These are phyloP conservation scores for Neotoxoptera formosana DNA, from an alignment of 1,140 invertebrate species.

Conservation along the genomic window DNA sequence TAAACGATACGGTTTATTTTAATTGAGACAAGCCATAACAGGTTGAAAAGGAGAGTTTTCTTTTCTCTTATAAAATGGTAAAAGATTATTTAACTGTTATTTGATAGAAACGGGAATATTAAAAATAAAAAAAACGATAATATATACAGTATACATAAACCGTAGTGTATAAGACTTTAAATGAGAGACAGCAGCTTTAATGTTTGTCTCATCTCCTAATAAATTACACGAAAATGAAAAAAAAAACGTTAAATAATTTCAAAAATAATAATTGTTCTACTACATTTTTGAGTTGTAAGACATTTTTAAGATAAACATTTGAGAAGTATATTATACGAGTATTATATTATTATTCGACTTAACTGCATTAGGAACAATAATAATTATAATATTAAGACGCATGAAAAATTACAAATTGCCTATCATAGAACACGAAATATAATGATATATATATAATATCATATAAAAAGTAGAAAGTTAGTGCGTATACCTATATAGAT, in stretches of 20 bases:
- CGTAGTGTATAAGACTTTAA: not conserved
- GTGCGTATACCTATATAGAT: too few species aligned
- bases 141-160: not conserved
- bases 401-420: not conserved
- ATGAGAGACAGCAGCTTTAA: not conserved
- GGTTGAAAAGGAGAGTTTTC: not conserved
- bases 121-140: not conserved
- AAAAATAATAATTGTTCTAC: not conserved
- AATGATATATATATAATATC: not conserved
- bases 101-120: not conserved
- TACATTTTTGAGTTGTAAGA: not conserved
- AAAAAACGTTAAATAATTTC: too few species aligned
- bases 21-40: not conserved
- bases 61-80: not conserved
- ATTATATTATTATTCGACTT: not conserved
- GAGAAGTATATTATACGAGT: not conserved
- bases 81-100: not conserved
- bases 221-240: too few species aligned
- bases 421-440: not conserved
- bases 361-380: not conserved
- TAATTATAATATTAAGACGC: not conserved
- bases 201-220: not conserved
- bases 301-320: not conserved
- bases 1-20: not conserved
- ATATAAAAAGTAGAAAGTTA: too few species aligned